Conservation (phyloP, 2,888 invertebrate genomes). For the Phania funesta region DNA sequence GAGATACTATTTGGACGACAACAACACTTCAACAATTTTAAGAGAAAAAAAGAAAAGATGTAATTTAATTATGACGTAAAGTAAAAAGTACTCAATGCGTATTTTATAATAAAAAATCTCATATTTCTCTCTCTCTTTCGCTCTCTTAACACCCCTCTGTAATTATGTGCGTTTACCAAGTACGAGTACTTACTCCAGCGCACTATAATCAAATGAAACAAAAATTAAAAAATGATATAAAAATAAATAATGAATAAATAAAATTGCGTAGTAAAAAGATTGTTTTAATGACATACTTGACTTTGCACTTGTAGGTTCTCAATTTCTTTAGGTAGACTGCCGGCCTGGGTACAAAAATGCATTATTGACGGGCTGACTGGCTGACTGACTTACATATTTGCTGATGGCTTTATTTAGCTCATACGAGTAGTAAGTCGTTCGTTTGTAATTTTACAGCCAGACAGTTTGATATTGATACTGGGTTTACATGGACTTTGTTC, state of each 20-base stretch:
- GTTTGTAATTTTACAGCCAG: conserved; percentile 1
- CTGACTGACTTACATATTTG: conserved; percentile 20
- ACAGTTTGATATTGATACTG: conserved; percentile 28
- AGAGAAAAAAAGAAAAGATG: neutral
- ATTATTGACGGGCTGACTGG: neutral
- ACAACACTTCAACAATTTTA: neutral
- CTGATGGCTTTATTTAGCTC: conserved; percentile 33
- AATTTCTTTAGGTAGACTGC: conserved; percentile 21
- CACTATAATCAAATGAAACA: neutral
- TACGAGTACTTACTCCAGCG: conserved; percentile 14
- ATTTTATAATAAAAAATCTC: too few relatives aligned
- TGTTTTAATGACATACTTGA: conserved; percentile 55
- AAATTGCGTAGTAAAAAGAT: conserved; percentile 59
- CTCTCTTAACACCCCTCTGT: neutral
- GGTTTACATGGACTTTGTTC: conserved; percentile 12
- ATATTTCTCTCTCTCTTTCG: conserved; percentile 5
- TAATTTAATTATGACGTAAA: conserved; percentile 51
- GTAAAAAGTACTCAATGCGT: too few relatives aligned
- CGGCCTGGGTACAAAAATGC: conserved; percentile 6
- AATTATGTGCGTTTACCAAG: neutral
- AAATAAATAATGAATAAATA: conserved; percentile 36
- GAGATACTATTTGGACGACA: neutral
- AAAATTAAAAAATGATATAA: conserved; percentile 11
- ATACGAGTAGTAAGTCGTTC: neutral
- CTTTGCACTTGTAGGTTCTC: conserved; percentile 63